Conservation (phyloP, 2,888 invertebrate genomes). For the Branchipolynoe longqiensis region DNA sequence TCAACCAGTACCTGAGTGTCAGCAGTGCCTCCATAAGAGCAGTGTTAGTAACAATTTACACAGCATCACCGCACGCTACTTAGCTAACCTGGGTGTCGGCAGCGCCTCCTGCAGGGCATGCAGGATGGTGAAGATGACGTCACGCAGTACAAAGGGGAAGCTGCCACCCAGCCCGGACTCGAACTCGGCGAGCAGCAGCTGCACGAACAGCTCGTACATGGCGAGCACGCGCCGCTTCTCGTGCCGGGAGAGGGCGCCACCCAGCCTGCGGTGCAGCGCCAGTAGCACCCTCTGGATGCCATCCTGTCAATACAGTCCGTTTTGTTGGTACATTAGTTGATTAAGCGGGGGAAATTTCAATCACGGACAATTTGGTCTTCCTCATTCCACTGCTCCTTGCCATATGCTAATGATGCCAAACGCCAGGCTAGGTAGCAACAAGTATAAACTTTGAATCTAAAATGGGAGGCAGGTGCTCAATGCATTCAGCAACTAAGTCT, state of each 20-base stretch:
- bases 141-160: slow-evolving; percentile 76
- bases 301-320: slow-evolving; percentile 69
- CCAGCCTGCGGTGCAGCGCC: slow-evolving; percentile 70
- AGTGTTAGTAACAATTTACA: no score
- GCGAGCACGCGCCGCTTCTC: slow-evolving; percentile 74
- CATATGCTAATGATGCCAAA: no score
- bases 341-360: no score
- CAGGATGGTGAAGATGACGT: slow-evolving; percentile 74
- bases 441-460: no score
- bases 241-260: slow-evolving; percentile 69
- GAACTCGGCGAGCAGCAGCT: slow-evolving; percentile 75
- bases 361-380: no score
- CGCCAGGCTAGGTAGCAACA: no score
- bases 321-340: background rate
- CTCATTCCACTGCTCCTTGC: no score
- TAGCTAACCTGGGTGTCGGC: background rate
- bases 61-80: no score
- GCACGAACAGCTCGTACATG: slow-evolving; percentile 75
- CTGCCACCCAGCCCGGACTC: slow-evolving; percentile 72
- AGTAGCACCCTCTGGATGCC: slow-evolving; percentile 77
- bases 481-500: no score
- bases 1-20: no score
- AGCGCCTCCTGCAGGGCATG: slow-evolving; percentile 66
- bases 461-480: no score
- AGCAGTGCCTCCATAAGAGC: no score